These are phyloP conservation scores for Coelopa pilipes DNA, from an alignment of 2,888 invertebrate genomes.

Conservation along the genomic window DNA sequence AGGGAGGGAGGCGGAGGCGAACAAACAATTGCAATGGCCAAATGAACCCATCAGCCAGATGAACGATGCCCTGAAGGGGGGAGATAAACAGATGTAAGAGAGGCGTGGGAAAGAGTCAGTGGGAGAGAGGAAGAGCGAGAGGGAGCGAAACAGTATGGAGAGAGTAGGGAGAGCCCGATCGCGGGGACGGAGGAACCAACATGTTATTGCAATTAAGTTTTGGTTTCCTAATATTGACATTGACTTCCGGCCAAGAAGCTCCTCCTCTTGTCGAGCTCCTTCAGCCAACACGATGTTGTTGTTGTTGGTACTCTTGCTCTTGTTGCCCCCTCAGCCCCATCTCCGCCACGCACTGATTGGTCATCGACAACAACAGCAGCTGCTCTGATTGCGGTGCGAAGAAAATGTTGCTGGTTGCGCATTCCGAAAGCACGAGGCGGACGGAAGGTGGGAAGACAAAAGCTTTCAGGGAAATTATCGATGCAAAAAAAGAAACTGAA, in stretches of 20 bases:
- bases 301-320: neutral
- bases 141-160: too few species aligned
- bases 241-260: conserved; percentile 38
- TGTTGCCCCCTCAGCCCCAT: neutral
- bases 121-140: neutral
- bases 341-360: neutral
- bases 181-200: conserved; percentile 30
- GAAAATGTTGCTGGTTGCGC: too few species aligned
- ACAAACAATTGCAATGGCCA: neutral
- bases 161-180: conserved; percentile 1
- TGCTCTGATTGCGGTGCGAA: neutral
- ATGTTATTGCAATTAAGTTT: conserved; percentile 53
- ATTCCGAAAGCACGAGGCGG: too few species aligned
- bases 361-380: neutral
- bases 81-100: neutral
- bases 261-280: too few species aligned
- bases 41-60: conserved; percentile 4
- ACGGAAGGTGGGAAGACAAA: too few species aligned
- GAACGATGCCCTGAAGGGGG: neutral
- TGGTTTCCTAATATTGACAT: conserved; percentile 51
- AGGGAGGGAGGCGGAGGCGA: neutral
- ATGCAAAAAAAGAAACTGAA: neutral
- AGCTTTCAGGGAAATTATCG: neutral
- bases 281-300: neutral
- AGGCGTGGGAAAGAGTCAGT: neutral